Conservation (phyloP, 2,888 invertebrate genomes). For the Scaptodrosophila latifasciaeformis region DNA sequence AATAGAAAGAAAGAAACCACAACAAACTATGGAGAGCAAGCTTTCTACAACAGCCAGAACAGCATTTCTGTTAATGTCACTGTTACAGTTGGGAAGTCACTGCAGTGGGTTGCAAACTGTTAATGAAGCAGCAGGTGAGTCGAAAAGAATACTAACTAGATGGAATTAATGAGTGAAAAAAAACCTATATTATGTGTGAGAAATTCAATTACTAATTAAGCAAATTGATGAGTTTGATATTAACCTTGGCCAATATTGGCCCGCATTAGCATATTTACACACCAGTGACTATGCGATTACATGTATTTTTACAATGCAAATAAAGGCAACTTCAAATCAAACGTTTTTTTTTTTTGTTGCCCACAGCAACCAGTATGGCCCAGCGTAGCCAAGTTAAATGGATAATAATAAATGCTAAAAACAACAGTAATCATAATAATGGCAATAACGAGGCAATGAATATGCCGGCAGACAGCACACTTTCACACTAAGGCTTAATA, state of each 20-base stretch:
- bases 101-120: slow-evolving; percentile 17
- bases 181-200: no score
- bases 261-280: slow-evolving; percentile 34
- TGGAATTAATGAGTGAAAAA: no score
- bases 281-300: background rate
- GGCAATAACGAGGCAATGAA: slow-evolving; percentile 40
- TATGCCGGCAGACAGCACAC: slow-evolving; percentile 26
- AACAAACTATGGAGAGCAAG: background rate
- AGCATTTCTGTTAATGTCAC: slow-evolving; percentile 26
- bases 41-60: slow-evolving; percentile 6
- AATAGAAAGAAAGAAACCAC: background rate
- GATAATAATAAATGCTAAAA: slow-evolving; percentile 31
- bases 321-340: no score
- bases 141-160: no score
- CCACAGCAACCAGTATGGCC: no score
- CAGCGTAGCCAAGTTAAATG: slow-evolving; percentile 31
- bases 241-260: slow-evolving; percentile 49
- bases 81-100: slow-evolving; percentile 21
- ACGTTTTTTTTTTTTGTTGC: no score
- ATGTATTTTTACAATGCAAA: slow-evolving; percentile 32
- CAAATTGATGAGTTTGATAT: background rate
- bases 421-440: slow-evolving; percentile 48
- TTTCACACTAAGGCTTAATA: no score
- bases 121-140: slow-evolving; percentile 26
- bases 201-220: slow-evolving; percentile 24